Evolutionary conservation across 2,113 vertebrate species (phyloP), one percentile per base, ranked within the genome.

Genomic region (Mastomys coucha): DNA sequence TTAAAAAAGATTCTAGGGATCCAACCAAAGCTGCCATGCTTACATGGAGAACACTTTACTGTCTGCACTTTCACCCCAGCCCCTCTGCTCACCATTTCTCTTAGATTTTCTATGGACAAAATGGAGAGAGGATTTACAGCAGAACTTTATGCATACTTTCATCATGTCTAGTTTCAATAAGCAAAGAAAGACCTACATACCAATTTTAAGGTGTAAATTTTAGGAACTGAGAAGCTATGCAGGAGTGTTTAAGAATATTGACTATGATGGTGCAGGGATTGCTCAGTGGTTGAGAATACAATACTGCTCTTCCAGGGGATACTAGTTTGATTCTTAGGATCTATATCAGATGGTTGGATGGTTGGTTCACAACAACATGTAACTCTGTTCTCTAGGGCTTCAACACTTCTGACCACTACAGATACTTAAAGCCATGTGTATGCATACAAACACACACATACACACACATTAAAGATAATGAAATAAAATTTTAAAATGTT

Each of bases 41-140:
- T 85, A 28, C 3, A 67, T 42, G 67, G 60, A 5, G 67, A 67
- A 45, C 28, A 49, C 28, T 19, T 67, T 19, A 33, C 10, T 67
- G 60, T 14, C 5, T 49, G 60, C 13, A 4, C 60, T 67, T 8
- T 67, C 16, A 67, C 28, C 28, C 39, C 24, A 67, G 26, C 8
- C 14, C 28, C 16, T 85, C 39, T 1, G 22, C 36, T 60, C 3
- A 3, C 78, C 16, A 33, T 31, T 63, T 33, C 56, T n/a, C 93
- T 49, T 36, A 65, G 39, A 93, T 65, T 76, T 70, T 78, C 2
- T 95, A 56, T 86, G n/a, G 26, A 89, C 42, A 92, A n/a, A 91
- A 92, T 31, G 36, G 36, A 88, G 85, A 51, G 78, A 78, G 13
- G 13, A 42, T 63, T 49, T 53, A 53, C 16, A 19, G 33, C 24